Percentiles rank a stretch among this genome's conserved stretches.
phyloP scores from a whole-genome alignment of 2,113 vertebrate species.

The Craseonycteris thonglongyai region DNA sequence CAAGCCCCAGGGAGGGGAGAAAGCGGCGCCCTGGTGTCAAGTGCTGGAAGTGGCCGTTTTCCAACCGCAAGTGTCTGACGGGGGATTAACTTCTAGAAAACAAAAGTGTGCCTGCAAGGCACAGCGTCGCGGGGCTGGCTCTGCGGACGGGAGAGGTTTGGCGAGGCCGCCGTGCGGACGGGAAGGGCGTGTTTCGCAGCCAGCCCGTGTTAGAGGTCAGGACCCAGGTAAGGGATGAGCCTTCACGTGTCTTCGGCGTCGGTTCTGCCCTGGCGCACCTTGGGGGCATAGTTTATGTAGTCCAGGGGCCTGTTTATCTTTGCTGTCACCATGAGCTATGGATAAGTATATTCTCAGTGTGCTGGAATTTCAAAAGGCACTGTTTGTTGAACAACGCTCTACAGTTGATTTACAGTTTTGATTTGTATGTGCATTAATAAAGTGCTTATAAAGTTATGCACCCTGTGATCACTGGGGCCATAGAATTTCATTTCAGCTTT shows the following conservation, averaged over 20 bases:
- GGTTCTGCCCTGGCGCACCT: constrained; percentile 13
- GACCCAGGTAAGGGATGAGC: constrained; percentile 33
- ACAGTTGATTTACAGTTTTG: constrained; percentile 38
- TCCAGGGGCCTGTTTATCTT: constrained; percentile 64
- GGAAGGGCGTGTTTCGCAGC: neutral
- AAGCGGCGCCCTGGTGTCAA: constrained; percentile 1
- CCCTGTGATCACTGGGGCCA: neutral
- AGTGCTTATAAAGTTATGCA: constrained; percentile 17
- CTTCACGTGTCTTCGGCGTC: constrained; percentile 14
- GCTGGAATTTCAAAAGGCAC: constrained; percentile 60
- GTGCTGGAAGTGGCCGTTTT: constrained; percentile 52
- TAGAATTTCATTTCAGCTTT: constrained; percentile 7
- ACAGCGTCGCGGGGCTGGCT: neutral
- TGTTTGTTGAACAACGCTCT: constrained; percentile 54
- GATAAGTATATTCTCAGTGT: constrained; percentile 52
- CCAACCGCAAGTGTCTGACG: constrained; percentile 56
- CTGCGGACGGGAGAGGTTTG: neutral
- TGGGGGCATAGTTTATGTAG: constrained; percentile 48
- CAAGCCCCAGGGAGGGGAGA: constrained; percentile 27
- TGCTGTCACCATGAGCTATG: constrained; percentile 57
- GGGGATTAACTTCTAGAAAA: constrained; percentile 57
- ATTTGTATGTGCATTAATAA: constrained; percentile 32
- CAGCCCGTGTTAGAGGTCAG: neutral
- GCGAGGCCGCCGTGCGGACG: neutral
- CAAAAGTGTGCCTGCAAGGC: constrained; percentile 52